Percentiles rank a stretch among this genome's conserved stretches.
Conservation (phyloP, 2,113 vertebrate genomes). For the Oryzias curvinotus region DNA sequence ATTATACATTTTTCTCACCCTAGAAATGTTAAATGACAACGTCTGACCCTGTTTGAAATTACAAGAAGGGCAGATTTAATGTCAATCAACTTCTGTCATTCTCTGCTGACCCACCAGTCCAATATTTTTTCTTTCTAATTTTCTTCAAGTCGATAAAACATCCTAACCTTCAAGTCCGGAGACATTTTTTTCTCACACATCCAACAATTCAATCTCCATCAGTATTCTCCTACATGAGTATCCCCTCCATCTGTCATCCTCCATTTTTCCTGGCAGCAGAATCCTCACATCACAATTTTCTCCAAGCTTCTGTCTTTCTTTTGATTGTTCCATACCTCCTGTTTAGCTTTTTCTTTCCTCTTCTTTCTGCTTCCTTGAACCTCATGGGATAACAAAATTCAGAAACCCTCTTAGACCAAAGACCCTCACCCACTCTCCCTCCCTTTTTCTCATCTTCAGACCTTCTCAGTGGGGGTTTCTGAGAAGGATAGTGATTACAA, state of each 20-base stretch:
- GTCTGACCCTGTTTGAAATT: slow-evolving; percentile 8
- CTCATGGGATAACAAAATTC: slow-evolving; percentile 55
- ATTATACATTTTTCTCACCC: too few relatives aligned
- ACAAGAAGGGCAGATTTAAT: slow-evolving; percentile 17
- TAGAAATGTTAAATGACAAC: neutral
- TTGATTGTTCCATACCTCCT: slow-evolving; percentile 25
- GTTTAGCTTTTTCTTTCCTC: slow-evolving; percentile 16
- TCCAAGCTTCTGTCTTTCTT: slow-evolving; percentile 22
- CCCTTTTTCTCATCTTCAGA: slow-evolving; percentile 40
- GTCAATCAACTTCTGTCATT: slow-evolving; percentile 22
- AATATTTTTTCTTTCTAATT: slow-evolving; percentile 27
- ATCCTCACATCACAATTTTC: slow-evolving; percentile 39
- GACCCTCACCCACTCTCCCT: slow-evolving; percentile 25
- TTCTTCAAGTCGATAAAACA: slow-evolving; percentile 37
- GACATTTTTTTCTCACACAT: slow-evolving; percentile 3
- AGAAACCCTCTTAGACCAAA: slow-evolving; percentile 45
- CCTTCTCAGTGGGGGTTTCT: slow-evolving; percentile 53
- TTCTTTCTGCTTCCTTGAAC: slow-evolving; percentile 32
- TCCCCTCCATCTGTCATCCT: slow-evolving; percentile 36
- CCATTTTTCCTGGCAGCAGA: slow-evolving; percentile 15
- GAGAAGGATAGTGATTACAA: slow-evolving; percentile 73
- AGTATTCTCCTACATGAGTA: slow-evolving; percentile 51
- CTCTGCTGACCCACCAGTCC: slow-evolving; percentile 13
- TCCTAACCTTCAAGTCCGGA: neutral
- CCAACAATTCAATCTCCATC: slow-evolving; percentile 43